Conservation (phyloP, 2,797 vertebrate genomes). For the Poecile montanus region DNA sequence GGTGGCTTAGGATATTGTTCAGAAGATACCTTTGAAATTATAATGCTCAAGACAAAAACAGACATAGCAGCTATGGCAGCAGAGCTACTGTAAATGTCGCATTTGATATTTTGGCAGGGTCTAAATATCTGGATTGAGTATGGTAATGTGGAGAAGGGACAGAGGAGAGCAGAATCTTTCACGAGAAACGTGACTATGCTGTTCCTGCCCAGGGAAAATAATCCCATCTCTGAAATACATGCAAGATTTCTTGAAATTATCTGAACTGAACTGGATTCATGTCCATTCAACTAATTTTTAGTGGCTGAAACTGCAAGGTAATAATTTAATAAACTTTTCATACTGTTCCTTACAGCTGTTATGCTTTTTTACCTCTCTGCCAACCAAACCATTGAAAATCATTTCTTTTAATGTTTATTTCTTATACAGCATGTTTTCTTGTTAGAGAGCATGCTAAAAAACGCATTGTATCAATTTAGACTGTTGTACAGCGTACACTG, state of each 20-base stretch:
- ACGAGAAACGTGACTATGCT: neutral
- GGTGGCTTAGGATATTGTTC: neutral
- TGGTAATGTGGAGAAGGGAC: neutral
- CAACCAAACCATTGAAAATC: neutral
- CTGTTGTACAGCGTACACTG: neutral
- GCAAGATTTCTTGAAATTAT: neutral
- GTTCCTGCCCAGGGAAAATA: neutral
- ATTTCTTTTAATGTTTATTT: neutral
- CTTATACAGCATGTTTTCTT: neutral
- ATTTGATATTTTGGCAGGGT: rapidly evolving
- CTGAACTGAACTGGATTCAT: neutral
- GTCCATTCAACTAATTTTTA: neutral
- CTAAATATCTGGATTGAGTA: neutral
- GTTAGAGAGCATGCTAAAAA: neutral
- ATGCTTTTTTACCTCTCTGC: neutral
- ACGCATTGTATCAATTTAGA: neutral
- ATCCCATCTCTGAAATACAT: neutral
- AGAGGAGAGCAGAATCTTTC: neutral
- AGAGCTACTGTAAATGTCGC: neutral
- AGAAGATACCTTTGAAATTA: neutral
- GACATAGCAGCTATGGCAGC: neutral
- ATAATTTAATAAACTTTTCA: neutral
- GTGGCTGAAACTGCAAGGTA: neutral
- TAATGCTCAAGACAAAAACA: neutral
- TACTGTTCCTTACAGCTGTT: neutral